Conservation (phyloP, 2,888 invertebrate species). For the Punctoribates punctum region DNA sequence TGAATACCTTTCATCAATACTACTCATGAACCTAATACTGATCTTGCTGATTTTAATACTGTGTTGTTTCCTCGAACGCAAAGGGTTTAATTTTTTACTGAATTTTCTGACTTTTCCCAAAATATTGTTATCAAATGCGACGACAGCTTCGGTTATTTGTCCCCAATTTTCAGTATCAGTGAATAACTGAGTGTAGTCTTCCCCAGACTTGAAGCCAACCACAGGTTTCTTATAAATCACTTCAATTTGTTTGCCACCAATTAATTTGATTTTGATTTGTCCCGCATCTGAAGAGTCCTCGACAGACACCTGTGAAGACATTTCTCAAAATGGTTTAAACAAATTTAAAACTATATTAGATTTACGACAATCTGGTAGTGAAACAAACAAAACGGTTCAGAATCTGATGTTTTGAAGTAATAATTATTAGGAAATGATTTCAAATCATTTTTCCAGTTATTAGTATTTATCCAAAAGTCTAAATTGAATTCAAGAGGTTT, state of each 20-base stretch:
- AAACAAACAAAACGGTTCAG: not conserved
- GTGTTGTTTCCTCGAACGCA: not conserved
- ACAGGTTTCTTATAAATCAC: not conserved
- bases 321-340: not conserved
- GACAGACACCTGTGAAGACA: not conserved
- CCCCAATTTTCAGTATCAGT: not conserved
- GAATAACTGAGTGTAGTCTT: not conserved
- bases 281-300: not conserved
- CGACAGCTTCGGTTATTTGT: not conserved
- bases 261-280: not conserved
- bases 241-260: not conserved
- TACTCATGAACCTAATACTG: not conserved
- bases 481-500: not conserved
- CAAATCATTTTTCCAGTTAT: not conserved
- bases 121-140: not conserved
- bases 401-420: not conserved
- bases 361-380: constrained; percentile 13
- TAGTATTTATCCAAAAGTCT: not conserved
- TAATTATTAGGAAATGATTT: not conserved
- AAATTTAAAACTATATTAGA: not conserved
- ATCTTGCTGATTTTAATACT: not conserved
- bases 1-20: not conserved
- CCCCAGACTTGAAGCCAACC: not conserved
- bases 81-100: not conserved
- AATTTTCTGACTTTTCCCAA: not conserved